phyloP scores from a whole-genome alignment of 2,797 vertebrate species.

The Buphagus erythrorhynchus region DNA sequence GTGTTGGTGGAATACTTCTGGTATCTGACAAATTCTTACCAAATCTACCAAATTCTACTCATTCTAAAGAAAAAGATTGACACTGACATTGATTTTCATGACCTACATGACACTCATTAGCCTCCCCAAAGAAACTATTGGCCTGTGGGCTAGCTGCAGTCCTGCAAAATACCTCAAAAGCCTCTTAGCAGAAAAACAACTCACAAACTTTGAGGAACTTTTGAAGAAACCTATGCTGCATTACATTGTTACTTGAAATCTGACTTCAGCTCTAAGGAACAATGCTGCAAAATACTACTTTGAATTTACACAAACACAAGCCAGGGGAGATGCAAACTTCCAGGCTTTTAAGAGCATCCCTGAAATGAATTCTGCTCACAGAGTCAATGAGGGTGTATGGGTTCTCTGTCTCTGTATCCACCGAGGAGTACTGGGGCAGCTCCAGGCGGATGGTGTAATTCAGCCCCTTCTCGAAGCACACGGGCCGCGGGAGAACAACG shows the following conservation, averaged over 20 bases:
- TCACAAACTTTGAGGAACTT: neutral
- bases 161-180: neutral
- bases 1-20: neutral
- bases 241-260: neutral
- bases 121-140: neutral
- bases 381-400: conserved; percentile 96
- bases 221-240: neutral
- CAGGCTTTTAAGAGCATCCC: neutral
- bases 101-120: neutral
- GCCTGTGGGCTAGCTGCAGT: neutral
- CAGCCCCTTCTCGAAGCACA: conserved; percentile 92
- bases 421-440: conserved; percentile 87
- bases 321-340: neutral
- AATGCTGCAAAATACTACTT: neutral
- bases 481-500: conserved; percentile 84
- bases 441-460: conserved; percentile 94
- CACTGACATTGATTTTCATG: neutral
- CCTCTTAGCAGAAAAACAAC: neutral
- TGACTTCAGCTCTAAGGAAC: neutral
- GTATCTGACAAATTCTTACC: neutral
- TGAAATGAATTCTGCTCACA: conserved; percentile 77
- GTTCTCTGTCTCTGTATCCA: conserved; percentile 84
- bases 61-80: neutral
- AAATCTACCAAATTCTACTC: neutral
- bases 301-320: neutral